phyloP scores from a whole-genome alignment of 2,797 vertebrate species.

The Cirrhinus mrigala region DNA sequence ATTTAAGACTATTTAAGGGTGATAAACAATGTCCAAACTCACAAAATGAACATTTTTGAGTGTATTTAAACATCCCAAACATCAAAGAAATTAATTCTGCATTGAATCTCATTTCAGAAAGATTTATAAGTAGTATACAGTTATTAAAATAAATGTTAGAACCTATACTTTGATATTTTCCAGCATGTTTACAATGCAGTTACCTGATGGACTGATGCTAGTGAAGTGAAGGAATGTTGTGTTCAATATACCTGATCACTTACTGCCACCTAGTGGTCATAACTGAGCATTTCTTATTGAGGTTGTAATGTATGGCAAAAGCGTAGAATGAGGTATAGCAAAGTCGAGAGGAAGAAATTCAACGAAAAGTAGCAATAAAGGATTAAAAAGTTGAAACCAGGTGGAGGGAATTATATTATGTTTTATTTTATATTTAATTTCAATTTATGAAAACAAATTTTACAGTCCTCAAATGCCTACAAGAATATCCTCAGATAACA shows the following conservation, averaged over 20 bases:
- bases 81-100: background rate
- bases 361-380: background rate
- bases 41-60: background rate
- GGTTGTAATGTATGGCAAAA: background rate
- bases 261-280: slow-evolving; percentile 1
- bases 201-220: too few relatives aligned
- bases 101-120: background rate
- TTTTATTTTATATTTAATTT: background rate
- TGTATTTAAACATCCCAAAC: background rate
- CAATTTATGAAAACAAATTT: background rate
- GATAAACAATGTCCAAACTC: background rate
- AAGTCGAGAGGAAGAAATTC: background rate
- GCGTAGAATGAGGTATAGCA: background rate
- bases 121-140: background rate
- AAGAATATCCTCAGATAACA: background rate
- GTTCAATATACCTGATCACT: background rate
- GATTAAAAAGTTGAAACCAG: background rate
- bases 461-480: background rate
- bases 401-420: background rate
- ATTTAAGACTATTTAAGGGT: background rate
- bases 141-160: background rate
- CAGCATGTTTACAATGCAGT: background rate
- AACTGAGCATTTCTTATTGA: background rate
- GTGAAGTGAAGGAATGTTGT: too few relatives aligned
- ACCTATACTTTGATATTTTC: background rate